Evolutionary conservation across 2,888 invertebrate species (phyloP), one percentile per base, ranked within the genome.

Genomic region (Lordiphosa fenestrarum): DNA sequence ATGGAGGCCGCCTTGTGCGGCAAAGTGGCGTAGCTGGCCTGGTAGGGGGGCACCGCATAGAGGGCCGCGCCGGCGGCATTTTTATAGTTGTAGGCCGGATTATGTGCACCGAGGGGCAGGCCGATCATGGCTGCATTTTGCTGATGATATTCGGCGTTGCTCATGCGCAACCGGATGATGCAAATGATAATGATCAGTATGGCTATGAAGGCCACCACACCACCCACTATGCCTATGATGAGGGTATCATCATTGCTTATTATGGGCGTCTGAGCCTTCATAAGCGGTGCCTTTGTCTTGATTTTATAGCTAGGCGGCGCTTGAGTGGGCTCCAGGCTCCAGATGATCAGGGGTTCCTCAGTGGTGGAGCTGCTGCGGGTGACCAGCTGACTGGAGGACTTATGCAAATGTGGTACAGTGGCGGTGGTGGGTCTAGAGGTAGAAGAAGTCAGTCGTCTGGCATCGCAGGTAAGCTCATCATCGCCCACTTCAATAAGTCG

Each of bases 171-270:
- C 12, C 96, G 92, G 33, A 96, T 94, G 38, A 97, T 95, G 85
- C 97, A 97, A 71, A 96, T 96, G n/a, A 94, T 93, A 25, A 97
- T 94, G 35, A 97, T 95, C 52, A 97, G 91, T 66, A 97, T 94
- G 9, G 95, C 95, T 69, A 97, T 96, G 86, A 97, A 96, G 1
- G 95, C 96, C 0, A 97, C 96, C 0, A 97, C 96, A 1, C 97
- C 96, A 0, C 96, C 96, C 0, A 97, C 96, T 70, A 97, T 97
- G n/a, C 96, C 96, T 60, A 97, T 97, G 50, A 97, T 97, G n/a
- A 97, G 91, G 4, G 96, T 96, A 75, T 97, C 97, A 78, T 97
- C 97, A 80, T 96, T 96, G 53, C 92, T 94, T 9, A 95, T 92
- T 0, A 93, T 91, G 10, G 92, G 92, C 41, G 91, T 91, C 88